A percentile compares a stretch with the other conserved stretches of the same genome.
phyloP scores from a whole-genome alignment of 2,113 vertebrate species.

The Panthera uncia region DNA sequence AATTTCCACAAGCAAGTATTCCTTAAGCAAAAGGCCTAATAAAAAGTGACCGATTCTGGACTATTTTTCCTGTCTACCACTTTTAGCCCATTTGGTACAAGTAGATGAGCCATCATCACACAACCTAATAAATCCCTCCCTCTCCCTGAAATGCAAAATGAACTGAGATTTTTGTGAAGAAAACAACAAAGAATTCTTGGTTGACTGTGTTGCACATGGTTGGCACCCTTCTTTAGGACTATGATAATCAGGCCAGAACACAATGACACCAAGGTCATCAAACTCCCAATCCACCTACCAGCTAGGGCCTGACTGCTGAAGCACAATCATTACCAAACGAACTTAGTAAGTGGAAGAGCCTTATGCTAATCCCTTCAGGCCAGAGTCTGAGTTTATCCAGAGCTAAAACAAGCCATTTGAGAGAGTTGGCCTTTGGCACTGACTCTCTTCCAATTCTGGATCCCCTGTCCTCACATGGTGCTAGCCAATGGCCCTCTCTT shows the following conservation, averaged over 20 bases:
- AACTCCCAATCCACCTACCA: not conserved
- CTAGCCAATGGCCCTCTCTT: not conserved
- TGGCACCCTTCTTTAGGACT: not conserved
- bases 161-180: not conserved
- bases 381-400: not conserved
- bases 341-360: not conserved
- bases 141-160: not conserved
- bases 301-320: not conserved
- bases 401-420: not conserved
- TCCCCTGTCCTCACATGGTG: not conserved
- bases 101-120: not conserved
- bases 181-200: not conserved
- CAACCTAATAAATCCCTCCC: not conserved
- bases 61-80: not conserved
- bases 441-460: not conserved
- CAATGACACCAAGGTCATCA: not conserved
- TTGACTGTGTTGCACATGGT: not conserved
- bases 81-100: not conserved
- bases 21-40: slow-evolving; percentile 14
- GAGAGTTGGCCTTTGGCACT: not conserved
- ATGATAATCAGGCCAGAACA: not conserved
- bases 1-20: not conserved
- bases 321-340: not conserved
- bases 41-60: not conserved
- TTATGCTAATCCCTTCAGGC: not conserved